A percentile compares a stretch with the other conserved stretches of the same genome.
phyloP scores from a whole-genome alignment of 2,888 invertebrate species.

The Tetrapedia diversipes region DNA sequence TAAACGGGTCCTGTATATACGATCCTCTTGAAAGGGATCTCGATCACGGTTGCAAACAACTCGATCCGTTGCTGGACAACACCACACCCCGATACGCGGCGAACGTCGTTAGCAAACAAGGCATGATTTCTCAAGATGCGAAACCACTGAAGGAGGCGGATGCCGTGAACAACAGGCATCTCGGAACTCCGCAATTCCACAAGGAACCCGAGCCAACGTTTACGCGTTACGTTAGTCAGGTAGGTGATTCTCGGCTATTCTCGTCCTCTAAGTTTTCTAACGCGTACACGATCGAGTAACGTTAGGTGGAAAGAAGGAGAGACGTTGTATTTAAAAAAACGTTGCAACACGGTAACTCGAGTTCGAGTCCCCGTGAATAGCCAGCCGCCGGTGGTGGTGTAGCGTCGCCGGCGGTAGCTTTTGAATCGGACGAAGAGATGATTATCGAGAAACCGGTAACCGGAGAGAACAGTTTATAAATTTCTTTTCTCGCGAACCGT shows the following conservation, averaged over 20 bases:
- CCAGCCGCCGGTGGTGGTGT: neutral
- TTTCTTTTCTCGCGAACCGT: neutral
- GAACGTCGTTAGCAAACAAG: slow-evolving; percentile 21
- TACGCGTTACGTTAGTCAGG: slow-evolving; percentile 57
- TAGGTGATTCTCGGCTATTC: neutral
- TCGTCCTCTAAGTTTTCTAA: too few relatives aligned
- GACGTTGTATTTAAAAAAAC: too few relatives aligned
- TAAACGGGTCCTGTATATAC: slow-evolving; percentile 74
- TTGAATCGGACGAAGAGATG: neutral
- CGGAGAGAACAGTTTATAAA: neutral
- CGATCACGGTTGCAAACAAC: slow-evolving; percentile 74
- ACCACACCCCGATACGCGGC: slow-evolving; percentile 36
- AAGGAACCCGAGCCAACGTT: slow-evolving; percentile 51
- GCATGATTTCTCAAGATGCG: slow-evolving; percentile 68
- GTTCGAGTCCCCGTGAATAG: too few relatives aligned
- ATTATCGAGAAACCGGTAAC: slow-evolving; percentile 9
- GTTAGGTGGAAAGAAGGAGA: too few relatives aligned
- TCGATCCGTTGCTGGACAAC: slow-evolving; percentile 71
- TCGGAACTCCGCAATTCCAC: slow-evolving; percentile 55
- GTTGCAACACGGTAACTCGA: too few relatives aligned
- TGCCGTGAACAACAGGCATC: neutral
- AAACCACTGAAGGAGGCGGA: slow-evolving; percentile 52
- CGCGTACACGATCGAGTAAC: too few relatives aligned
- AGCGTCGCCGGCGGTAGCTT: neutral
- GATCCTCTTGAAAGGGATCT: slow-evolving; percentile 70